Base-by-base conservation (phyloP, 2,113 vertebrate species). In the Callipepla squamata region DNA sequence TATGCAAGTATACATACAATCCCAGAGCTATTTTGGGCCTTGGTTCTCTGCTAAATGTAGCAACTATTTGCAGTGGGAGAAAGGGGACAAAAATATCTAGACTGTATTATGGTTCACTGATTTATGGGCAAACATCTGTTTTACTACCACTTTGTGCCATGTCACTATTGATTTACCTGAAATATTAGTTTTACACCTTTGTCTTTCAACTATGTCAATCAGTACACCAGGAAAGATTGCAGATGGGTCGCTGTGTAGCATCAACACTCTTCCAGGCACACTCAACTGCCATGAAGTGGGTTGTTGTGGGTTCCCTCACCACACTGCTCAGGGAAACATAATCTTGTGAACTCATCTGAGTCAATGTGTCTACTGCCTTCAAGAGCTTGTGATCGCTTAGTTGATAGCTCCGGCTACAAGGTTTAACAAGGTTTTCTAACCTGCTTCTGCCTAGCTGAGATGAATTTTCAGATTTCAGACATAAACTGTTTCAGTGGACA, bases 1-100 rank as follows among this genome's bases (percentile, higher is more conserved):
- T 1, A 0, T 26, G 19, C 8, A 42, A 82, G 38, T 73, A 55
- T 0, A 0, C 9, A 9, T 1, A 16, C 44, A 59, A 3, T 47
- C 30, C 48, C 21, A 61, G 76, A 65, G 34, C 40, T 57, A 8
- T 36, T 8, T 26, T 45, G 67, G 8, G 42, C 30, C 51, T 67
- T 38, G 36, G 28, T 19, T 14, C 20, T 72, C 23, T 45, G 32
- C 47, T 28, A 34, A 51, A 63, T 53, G 18, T 34, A 36, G 6
- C 7, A 44, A 59, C 18, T 26, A 7, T 68, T 59, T 59, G 21
- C 7, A 4, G 22, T 15, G 8, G 7, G 8, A 81, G n/a, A 36
- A 36, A 62, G 17, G 6, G 19, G n/a, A 85, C 25, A 36, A 67
- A 89, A 77, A 92, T 59, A 59, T 36, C 21, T 23, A 65, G 13